Evolutionary conservation across 2,888 invertebrate genomes (phyloP), one percentile per base, ranked within the genome.

Genomic region (Campaea margaritaria): DNA sequence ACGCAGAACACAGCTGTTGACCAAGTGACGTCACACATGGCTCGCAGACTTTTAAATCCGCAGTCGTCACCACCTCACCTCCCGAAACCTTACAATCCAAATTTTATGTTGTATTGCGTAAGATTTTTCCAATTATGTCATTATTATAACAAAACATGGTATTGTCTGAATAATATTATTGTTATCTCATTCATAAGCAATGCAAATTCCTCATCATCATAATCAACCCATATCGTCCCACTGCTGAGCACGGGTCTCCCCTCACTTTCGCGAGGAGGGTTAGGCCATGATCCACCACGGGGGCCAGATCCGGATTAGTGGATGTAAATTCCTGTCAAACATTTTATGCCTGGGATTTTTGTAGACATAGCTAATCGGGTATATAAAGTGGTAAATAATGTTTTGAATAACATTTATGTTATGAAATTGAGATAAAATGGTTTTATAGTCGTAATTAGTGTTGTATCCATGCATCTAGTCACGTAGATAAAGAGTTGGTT

Each of bases 381-480:
- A 15, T 54, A 36, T 56, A 58, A 21, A 31, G 36, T 42, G 42
- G 27, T 52, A 44, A 56, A 56, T 58, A 65, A 48, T 55, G 59
- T 58, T 50, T 66, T 45, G 39, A 50, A 58, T 67, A 62, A 60
- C 61, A 65, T 62, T 42, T 61, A 55, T 54, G 55, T 45, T 57
- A 55, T 56, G 14, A 51, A 43, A 43, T 39, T 55, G n/a, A 55
- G 53, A 57, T 59, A 46, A 54, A 53, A 50, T 56, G 61, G 45
- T 53, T 52, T 56, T 27, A 50, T 31, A 43, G 28, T 11, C 13
- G 28, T 49, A 57, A 53, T 46, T 50, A n/a, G 13, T 28, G 14
- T 31, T 38, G 67, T 62, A 45, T 69, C 51, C 76, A 65, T 78
- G 79, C 58, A 57, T 38, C 38, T 54, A 57, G 74, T 79, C 79